Percentiles rank a stretch among this genome's conserved stretches.
These are phyloP conservation scores for Pteropus alecto DNA, from an alignment of 2,113 vertebrate genomes.

Conservation along the genomic window DNA sequence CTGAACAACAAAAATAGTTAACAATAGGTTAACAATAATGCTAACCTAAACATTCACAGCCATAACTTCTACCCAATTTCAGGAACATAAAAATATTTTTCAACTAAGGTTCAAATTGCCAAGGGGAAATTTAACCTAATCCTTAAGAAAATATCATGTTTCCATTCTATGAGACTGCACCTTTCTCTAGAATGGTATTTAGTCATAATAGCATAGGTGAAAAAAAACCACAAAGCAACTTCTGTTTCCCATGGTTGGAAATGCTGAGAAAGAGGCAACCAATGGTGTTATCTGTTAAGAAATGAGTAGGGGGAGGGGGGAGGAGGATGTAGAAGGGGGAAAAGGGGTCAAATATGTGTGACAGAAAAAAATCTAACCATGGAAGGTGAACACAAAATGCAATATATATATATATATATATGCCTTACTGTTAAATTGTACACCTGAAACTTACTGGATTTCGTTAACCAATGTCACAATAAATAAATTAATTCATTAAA, in stretches of 20 bases:
- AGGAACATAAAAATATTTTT: slow-evolving; percentile 18
- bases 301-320: background rate
- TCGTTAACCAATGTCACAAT: too few species aligned
- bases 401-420: too few species aligned
- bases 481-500: too few species aligned
- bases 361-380: too few species aligned
- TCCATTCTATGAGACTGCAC: background rate
- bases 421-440: too few species aligned
- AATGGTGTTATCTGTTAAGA: background rate
- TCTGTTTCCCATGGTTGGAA: background rate
- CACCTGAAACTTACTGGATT: too few species aligned
- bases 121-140: background rate
- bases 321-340: too few species aligned
- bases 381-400: too few species aligned
- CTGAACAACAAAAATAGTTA: background rate
- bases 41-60: background rate
- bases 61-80: background rate
- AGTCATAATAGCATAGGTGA: background rate
- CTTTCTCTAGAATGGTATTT: background rate
- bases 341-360: too few species aligned
- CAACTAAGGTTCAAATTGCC: background rate
- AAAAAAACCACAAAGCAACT: background rate
- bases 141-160: background rate
- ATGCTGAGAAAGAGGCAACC: background rate
- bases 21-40: background rate